Base-by-base conservation (phyloP, 2,888 invertebrate genomes). In the Epistrophe eligans region DNA sequence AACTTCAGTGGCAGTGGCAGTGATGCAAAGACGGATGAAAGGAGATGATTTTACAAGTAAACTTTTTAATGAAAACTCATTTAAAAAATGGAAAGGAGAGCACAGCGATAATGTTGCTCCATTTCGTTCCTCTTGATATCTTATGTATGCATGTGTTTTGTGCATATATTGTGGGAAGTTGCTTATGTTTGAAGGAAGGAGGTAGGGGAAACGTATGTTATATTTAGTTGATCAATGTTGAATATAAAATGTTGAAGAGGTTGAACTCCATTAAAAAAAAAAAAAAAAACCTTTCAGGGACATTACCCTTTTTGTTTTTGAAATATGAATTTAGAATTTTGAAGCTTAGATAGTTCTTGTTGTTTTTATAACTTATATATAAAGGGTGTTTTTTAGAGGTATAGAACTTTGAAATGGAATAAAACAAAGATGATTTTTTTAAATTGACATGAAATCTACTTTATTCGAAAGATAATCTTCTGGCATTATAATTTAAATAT, bases 1-100 rank as follows among this genome's bases (percentile, higher is more conserved):
- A 74, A 48, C 73, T 43, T 66, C 24, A 62, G 62, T n/a, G 40
- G 28, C 13, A 43, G 19, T 11, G 28, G 11, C 62, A 50, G 35
- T 55, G 70, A 73, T 79, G 77, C 72, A 73, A 50, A 43, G 43
- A 71, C n/a, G 72, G 45, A 81, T 77, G 81, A 77, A 77, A 55
- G 81, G 64, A 48, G 66, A 81, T 77, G 81, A 81, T 81, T 81
- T 66, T 70, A 38, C 17, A 73, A 77, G 85, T 77, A 82, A 85
- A 85, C 70, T 85, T 85, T 85, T 85, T 85, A 85, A 85, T 85
- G 85, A 85, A 85, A 85, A 81, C 67, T 77, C 81, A 85, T 85
- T 82, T 66, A 70, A 64, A 66, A 74, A 82, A 70, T 73, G 55
- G 52, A 55, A 45, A 79, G 45, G 40, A 77, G 64, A 43, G 32